These are phyloP conservation scores for Aradus depressus DNA, from an alignment of 2,888 invertebrate genomes.

Conservation along the genomic window DNA sequence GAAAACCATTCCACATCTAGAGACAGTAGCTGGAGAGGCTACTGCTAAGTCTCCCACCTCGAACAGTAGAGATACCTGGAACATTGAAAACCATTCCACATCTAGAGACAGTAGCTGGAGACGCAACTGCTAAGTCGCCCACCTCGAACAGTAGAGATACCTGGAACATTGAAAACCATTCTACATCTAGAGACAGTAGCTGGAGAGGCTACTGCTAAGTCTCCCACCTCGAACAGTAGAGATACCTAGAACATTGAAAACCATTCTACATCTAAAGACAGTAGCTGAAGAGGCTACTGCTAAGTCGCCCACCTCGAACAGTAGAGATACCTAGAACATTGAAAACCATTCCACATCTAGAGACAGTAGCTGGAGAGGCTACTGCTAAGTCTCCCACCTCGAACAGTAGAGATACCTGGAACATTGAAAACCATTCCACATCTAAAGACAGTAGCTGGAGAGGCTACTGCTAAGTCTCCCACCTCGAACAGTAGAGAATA, in stretches of 20 bases:
- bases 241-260: slow-evolving; percentile 63
- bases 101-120: slow-evolving; percentile 84
- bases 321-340: slow-evolving; percentile 59
- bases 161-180: slow-evolving; percentile 58
- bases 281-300: slow-evolving; percentile 81
- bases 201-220: slow-evolving; percentile 72
- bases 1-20: slow-evolving; percentile 76
- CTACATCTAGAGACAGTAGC: slow-evolving; percentile 89
- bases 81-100: slow-evolving; percentile 77
- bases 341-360: slow-evolving; percentile 76
- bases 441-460: slow-evolving; percentile 83
- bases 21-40: slow-evolving; percentile 84
- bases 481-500: slow-evolving; percentile 71
- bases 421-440: slow-evolving; percentile 80
- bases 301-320: slow-evolving; percentile 74
- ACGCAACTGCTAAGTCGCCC: slow-evolving; percentile 67
- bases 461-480: slow-evolving; percentile 66
- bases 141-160: slow-evolving; percentile 68
- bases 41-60: slow-evolving; percentile 72
- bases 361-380: slow-evolving; percentile 84
- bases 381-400: slow-evolving; percentile 72
- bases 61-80: slow-evolving; percentile 53
- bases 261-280: slow-evolving; percentile 76
- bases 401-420: slow-evolving; percentile 53
- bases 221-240: slow-evolving; percentile 68